phyloP scores from a whole-genome alignment of 2,113 vertebrate species.

The Notothenia rossii region DNA sequence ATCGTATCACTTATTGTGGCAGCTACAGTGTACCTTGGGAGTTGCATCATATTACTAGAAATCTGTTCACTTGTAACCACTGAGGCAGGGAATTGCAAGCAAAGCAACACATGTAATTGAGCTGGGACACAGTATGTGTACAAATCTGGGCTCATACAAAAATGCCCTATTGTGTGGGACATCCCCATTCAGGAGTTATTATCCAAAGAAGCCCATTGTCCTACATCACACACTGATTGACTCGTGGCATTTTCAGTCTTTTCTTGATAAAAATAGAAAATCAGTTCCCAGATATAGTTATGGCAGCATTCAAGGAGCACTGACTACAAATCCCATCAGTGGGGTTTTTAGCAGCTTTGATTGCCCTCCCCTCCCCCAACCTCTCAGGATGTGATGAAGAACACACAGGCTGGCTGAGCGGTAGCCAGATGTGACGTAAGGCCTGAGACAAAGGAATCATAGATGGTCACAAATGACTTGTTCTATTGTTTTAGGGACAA shows the following conservation, averaged over 20 bases:
- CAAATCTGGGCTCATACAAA: not conserved
- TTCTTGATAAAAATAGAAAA: constrained; percentile 8
- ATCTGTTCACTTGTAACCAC: not conserved
- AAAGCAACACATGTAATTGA: not conserved
- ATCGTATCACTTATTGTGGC: constrained; percentile 1
- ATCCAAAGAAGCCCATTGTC: not conserved
- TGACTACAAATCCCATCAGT: constrained; percentile 51
- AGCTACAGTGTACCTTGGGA: not conserved
- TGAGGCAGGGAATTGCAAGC: not conserved
- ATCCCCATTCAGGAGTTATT: not conserved
- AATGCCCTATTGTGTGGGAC: constrained; percentile 10
- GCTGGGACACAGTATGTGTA: constrained; percentile 3
- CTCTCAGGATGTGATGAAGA: constrained; percentile 47
- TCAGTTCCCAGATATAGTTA: constrained; percentile 11
- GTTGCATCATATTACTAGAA: not conserved
- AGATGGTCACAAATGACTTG: constrained; percentile 55
- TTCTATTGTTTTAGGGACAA: constrained; percentile 46
- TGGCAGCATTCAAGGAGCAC: constrained; percentile 26
- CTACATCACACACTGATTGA: not conserved
- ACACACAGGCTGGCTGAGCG: constrained; percentile 55
- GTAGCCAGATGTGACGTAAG: constrained; percentile 76
- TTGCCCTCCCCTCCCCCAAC: constrained; percentile 60
- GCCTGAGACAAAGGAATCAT: constrained; percentile 76
- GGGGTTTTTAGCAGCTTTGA: constrained; percentile 49
- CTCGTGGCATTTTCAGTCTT: constrained; percentile 6